A percentile compares a stretch with the other conserved stretches of the same genome.
Conservation (phyloP, 1,140 invertebrate species). For the Trichonephila clavata region DNA sequence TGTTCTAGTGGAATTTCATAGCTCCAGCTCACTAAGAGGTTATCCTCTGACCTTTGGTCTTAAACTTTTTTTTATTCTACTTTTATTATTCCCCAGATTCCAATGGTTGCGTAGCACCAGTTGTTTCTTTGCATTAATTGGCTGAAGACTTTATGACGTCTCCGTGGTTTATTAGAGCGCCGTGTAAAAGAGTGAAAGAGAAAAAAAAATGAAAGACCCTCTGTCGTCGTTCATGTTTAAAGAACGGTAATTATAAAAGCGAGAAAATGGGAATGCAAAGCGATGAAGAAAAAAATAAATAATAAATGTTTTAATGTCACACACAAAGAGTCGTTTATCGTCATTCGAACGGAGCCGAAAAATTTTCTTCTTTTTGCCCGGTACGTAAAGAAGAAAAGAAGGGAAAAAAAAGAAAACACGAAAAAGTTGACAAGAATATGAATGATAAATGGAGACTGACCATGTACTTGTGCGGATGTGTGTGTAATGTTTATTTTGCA, state of each 20-base stretch:
- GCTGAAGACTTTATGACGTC: slow-evolving; percentile 44
- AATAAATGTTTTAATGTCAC: slow-evolving; percentile 12
- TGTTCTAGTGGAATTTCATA: slow-evolving; percentile 34
- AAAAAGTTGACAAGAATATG: not conserved
- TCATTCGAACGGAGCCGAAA: slow-evolving; percentile 30
- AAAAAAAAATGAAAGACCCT: slow-evolving; percentile 27
- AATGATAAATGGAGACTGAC: slow-evolving; percentile 31
- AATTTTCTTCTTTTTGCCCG: not conserved
- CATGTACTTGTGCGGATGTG: slow-evolving; percentile 33
- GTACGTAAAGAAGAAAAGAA: not conserved
- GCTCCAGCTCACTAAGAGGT: not conserved
- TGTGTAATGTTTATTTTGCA: slow-evolving; percentile 22
- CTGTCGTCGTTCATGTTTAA: slow-evolving; percentile 44
- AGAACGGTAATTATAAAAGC: slow-evolving; percentile 60
- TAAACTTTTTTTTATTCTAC: not conserved
- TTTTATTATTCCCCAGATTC: slow-evolving; percentile 37
- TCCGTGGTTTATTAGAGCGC: slow-evolving; percentile 38
- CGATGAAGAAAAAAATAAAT: slow-evolving; percentile 35
- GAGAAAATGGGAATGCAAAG: slow-evolving; percentile 41
- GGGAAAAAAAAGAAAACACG: not conserved
- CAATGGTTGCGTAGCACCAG: slow-evolving; percentile 28
- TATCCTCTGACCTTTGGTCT: slow-evolving; percentile 29
- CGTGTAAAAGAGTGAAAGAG: not conserved
- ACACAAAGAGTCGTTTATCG: slow-evolving; percentile 65
- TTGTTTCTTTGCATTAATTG: slow-evolving; percentile 66